Conservation (phyloP, 2,888 invertebrate genomes). For the Philhelius pedissequus region DNA sequence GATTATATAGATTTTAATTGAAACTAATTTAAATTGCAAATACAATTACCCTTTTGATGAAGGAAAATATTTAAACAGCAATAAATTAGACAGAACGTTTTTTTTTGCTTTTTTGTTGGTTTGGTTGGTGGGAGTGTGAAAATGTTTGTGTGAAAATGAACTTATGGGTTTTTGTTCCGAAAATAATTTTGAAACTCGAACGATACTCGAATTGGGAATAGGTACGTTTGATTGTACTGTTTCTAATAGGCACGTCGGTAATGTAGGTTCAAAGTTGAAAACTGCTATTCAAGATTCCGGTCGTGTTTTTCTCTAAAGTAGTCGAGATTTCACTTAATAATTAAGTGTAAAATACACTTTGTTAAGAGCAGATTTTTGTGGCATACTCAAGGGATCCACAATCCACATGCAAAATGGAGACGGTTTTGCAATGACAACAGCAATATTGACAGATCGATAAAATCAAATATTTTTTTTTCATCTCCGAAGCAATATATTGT, state of each 20-base stretch:
- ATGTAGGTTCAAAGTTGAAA: too few relatives aligned
- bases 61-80: constrained; percentile 49
- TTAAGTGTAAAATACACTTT: too few relatives aligned
- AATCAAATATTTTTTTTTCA: too few relatives aligned
- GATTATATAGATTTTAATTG: constrained; percentile 19
- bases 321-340: too few relatives aligned
- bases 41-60: constrained; percentile 49
- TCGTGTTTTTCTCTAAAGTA: too few relatives aligned
- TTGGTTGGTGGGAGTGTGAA: constrained; percentile 32
- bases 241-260: neutral
- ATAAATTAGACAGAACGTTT: constrained; percentile 64
- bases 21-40: constrained; percentile 26
- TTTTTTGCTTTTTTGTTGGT: constrained; percentile 24
- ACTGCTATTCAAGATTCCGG: too few relatives aligned
- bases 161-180: constrained; percentile 53
- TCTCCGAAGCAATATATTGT: too few relatives aligned
- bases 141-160: constrained; percentile 29
- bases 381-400: too few relatives aligned
- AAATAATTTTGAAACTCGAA: neutral
- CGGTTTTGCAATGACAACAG: too few relatives aligned
- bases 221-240: neutral
- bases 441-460: too few relatives aligned
- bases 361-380: too few relatives aligned
- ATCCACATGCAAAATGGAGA: too few relatives aligned
- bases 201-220: constrained; percentile 40